Percentiles rank a stretch among this genome's conserved stretches.
Evolutionary conservation across 2,113 vertebrate genomes (phyloP).

Genomic region (Oreocharis arfaki): DNA sequence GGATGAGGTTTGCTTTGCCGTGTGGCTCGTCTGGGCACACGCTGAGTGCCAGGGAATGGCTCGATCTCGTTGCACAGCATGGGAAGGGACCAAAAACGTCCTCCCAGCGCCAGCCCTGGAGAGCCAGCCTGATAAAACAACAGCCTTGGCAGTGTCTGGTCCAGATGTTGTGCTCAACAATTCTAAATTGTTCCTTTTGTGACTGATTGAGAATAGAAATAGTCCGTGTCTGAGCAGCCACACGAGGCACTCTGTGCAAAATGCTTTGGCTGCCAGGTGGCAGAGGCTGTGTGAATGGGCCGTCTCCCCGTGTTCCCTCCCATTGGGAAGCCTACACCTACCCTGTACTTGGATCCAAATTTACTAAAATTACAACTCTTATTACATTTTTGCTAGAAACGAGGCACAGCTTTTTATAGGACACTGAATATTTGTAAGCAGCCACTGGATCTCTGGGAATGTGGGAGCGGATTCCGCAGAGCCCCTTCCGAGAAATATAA

Average conservation of each 20-base stretch:
- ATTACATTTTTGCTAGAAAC: background rate
- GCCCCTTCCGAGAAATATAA: background rate
- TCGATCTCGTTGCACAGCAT: background rate
- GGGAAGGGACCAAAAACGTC: background rate
- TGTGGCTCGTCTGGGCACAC: background rate
- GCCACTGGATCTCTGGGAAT: background rate
- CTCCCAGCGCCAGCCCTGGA: background rate
- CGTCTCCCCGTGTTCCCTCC: background rate
- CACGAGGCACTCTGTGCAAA: background rate
- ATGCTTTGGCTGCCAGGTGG: background rate
- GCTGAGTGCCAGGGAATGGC: background rate
- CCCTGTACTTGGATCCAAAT: background rate
- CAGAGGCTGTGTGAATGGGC: background rate
- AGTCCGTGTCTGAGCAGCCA: background rate
- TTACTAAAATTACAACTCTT: background rate
- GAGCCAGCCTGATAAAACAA: background rate
- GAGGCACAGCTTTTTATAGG: background rate
- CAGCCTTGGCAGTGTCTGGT: background rate
- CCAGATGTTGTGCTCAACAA: background rate
- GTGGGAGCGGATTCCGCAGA: background rate
- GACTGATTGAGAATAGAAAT: background rate
- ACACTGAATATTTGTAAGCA: background rate
- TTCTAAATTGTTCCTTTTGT: background rate
- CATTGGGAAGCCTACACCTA: background rate
- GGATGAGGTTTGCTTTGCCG: background rate